These are phyloP conservation scores for Invenusta paracnida DNA, from an alignment of 2,888 invertebrate species.

Conservation along the genomic window DNA sequence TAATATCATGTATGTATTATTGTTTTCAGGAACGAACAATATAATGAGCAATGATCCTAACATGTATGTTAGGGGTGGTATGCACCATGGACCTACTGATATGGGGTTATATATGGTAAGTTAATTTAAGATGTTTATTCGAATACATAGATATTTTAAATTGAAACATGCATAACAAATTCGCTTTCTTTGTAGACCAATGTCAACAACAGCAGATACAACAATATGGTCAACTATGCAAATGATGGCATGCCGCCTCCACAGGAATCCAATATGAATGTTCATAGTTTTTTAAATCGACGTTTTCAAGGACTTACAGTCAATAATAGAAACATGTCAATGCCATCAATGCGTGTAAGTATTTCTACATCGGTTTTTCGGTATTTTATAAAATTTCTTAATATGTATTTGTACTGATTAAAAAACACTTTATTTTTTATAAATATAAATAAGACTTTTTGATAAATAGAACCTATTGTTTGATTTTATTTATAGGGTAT, in stretches of 20 bases:
- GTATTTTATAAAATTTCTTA: neutral
- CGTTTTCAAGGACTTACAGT: neutral
- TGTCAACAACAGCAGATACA: neutral
- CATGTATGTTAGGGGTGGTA: neutral
- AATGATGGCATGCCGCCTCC: neutral
- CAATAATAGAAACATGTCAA: neutral
- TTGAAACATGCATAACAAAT: neutral
- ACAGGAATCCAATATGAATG: slow-evolving; percentile 1
- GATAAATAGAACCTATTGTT: neutral
- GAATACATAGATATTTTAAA: neutral
- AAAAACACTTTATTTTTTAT: neutral
- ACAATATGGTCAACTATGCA: neutral
- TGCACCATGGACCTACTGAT: slow-evolving; percentile 7
- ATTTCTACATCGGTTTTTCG: neutral
- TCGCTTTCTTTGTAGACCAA: neutral
- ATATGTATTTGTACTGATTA: neutral
- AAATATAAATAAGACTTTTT: neutral
- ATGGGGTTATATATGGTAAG: neutral
- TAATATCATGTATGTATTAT: too few species aligned
- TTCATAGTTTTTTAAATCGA: neutral
- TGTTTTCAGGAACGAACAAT: neutral
- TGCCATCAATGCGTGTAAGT: slow-evolving; percentile 9
- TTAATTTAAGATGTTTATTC: neutral
- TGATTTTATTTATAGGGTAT: neutral
- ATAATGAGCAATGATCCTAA: slow-evolving; percentile 13